Evolutionary conservation across 2,113 vertebrate species (phyloP).

Genomic region (Mionectes macconnelli): DNA sequence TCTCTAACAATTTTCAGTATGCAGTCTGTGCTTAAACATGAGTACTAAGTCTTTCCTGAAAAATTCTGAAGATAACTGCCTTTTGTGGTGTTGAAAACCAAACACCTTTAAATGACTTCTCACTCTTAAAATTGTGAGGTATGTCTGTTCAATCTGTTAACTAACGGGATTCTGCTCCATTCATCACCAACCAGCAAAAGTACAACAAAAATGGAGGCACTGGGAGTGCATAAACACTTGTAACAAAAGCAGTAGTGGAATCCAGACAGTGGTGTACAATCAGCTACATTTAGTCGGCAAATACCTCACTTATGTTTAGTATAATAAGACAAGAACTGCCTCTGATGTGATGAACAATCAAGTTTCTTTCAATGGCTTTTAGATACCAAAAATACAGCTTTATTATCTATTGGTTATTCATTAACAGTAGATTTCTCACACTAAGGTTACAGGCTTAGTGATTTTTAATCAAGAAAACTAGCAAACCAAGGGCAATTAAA

Average conservation of each 20-base stretch:
- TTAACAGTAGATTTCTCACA: background rate
- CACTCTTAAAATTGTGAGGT: background rate
- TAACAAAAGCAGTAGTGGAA: background rate
- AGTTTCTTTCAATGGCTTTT: background rate
- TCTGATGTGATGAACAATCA: background rate
- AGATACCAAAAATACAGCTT: background rate
- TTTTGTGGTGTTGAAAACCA: background rate
- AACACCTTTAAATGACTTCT: background rate
- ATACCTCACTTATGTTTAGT: background rate
- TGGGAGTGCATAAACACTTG: background rate
- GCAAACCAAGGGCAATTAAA: background rate
- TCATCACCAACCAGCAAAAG: background rate
- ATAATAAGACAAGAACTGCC: background rate
- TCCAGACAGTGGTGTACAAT: background rate
- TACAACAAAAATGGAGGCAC: background rate
- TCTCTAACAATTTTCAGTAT: background rate
- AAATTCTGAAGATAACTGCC: background rate
- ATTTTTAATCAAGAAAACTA: background rate
- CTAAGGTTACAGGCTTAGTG: background rate
- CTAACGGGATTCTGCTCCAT: background rate
- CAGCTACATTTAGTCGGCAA: background rate
- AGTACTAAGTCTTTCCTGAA: background rate
- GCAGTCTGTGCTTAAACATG: background rate
- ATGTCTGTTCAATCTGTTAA: background rate
- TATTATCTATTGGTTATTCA: background rate